Percentiles rank a stretch among this genome's conserved stretches.
These are phyloP conservation scores for Macaria liturata DNA, from an alignment of 2,888 invertebrate genomes.

Conservation along the genomic window DNA sequence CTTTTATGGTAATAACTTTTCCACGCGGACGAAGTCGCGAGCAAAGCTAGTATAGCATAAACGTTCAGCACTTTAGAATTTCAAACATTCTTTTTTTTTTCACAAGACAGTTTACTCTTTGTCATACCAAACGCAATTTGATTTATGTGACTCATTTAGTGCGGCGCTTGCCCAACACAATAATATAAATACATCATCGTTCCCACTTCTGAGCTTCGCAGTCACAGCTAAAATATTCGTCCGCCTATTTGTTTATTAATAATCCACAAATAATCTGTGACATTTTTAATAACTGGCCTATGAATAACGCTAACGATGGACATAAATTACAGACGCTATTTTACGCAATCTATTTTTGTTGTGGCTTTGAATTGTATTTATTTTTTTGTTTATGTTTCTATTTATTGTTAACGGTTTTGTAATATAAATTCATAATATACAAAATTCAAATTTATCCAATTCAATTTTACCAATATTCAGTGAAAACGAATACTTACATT, in stretches of 20 bases:
- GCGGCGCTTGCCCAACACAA: constrained; percentile 12
- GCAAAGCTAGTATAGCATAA: no score
- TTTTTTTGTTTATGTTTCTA: constrained; percentile 6
- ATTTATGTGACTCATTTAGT: constrained; percentile 62
- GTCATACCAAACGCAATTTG: constrained; percentile 39
- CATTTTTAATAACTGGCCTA: constrained; percentile 30
- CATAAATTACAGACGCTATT: constrained; percentile 25
- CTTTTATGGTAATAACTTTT: no score
- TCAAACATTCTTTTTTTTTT: no score
- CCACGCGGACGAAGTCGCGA: no score
- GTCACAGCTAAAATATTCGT: constrained; percentile 49
- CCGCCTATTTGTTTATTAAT: constrained; percentile 51
- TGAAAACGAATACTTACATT: no score
- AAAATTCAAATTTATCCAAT: no score
- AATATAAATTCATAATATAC: no score
- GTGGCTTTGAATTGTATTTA: constrained; percentile 17
- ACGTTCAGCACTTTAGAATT: no score
- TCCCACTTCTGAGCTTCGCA: constrained; percentile 51
- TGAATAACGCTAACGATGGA: constrained; percentile 32
- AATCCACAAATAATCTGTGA: constrained; percentile 34
- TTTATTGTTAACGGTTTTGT: background rate
- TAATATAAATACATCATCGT: constrained; percentile 58
- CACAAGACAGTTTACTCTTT: constrained; percentile 42
- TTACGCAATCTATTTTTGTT: constrained; percentile 4
- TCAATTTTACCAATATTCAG: no score